A percentile compares a stretch with the other conserved stretches of the same genome.
Conservation (phyloP, 2,888 invertebrate genomes). For the Actias luna region DNA sequence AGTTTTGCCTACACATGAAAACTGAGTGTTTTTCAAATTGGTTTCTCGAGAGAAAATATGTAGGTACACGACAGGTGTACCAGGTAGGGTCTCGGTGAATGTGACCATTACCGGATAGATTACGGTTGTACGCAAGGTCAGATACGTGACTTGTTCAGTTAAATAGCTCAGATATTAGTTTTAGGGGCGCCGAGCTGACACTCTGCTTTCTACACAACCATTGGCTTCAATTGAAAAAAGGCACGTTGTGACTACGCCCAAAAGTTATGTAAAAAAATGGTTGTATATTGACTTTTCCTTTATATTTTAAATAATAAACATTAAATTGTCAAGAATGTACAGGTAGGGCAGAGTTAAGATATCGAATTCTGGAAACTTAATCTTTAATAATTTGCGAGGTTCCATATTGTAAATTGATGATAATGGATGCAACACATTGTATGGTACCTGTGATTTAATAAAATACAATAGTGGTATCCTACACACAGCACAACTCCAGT, state of each 20-base stretch:
- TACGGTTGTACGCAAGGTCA: not conserved
- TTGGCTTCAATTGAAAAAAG: not conserved
- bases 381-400: too few relatives aligned
- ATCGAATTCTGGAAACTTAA: too few relatives aligned
- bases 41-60: not conserved
- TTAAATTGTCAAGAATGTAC: too few relatives aligned
- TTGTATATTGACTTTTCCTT: not conserved
- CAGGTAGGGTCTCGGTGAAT: not conserved
- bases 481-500: too few relatives aligned
- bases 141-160: conserved; percentile 5
- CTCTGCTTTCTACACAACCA: not conserved
- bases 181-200: not conserved
- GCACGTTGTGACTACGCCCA: not conserved
- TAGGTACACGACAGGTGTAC: conserved; percentile 1
- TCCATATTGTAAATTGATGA: too few relatives aligned
- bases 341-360: too few relatives aligned
- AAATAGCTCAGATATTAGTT: not conserved
- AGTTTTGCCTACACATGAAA: not conserved
- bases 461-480: too few relatives aligned
- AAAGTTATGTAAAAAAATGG: not conserved
- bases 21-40: not conserved
- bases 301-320: too few relatives aligned
- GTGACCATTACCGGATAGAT: conserved; percentile 4
- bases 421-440: too few relatives aligned
- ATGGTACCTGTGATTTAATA: too few relatives aligned